These are phyloP conservation scores for Cryptus viduatorius DNA, from an alignment of 2,888 invertebrate species.

Conservation along the genomic window DNA sequence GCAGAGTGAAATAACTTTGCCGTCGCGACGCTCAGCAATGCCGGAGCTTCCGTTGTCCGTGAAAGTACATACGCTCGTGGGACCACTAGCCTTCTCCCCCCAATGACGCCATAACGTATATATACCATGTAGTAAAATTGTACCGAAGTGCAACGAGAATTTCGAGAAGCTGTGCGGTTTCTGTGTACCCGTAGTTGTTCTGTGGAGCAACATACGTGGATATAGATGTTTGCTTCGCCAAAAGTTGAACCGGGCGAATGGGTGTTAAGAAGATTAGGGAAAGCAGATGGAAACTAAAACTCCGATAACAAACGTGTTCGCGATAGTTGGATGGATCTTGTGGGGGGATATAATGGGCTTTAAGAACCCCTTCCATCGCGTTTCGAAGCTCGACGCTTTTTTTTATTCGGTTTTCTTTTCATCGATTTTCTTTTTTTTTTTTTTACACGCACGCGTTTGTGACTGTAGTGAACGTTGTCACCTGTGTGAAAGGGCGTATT, in stretches of 20 bases:
- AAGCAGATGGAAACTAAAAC: conserved; percentile 49
- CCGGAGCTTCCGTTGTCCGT: neutral
- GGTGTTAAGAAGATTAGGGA: conserved; percentile 59
- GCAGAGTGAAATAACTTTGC: conserved; percentile 48
- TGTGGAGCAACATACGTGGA: neutral
- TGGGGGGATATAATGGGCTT: neutral
- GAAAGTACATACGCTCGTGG: conserved; percentile 20
- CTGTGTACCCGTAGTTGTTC: conserved; percentile 6
- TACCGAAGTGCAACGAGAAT: neutral
- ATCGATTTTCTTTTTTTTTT: neutral
- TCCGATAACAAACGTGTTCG: conserved; percentile 29
- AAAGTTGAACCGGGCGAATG: conserved; percentile 52
- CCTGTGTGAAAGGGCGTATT: neutral
- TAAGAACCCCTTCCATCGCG: neutral
- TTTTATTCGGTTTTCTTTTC: neutral
- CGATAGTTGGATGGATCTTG: conserved; percentile 30
- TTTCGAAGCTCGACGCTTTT: neutral
- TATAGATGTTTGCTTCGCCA: conserved; percentile 22
- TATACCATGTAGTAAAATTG: neutral
- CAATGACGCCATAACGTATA: neutral
- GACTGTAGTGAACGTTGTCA: neutral
- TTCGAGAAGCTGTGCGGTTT: neutral
- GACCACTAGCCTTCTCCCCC: conserved; percentile 2
- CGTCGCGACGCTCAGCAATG: conserved; percentile 25
- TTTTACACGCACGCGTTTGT: neutral